Base-by-base conservation (phyloP, 2,888 invertebrate species). In the Coelogynopora nodosa region DNA sequence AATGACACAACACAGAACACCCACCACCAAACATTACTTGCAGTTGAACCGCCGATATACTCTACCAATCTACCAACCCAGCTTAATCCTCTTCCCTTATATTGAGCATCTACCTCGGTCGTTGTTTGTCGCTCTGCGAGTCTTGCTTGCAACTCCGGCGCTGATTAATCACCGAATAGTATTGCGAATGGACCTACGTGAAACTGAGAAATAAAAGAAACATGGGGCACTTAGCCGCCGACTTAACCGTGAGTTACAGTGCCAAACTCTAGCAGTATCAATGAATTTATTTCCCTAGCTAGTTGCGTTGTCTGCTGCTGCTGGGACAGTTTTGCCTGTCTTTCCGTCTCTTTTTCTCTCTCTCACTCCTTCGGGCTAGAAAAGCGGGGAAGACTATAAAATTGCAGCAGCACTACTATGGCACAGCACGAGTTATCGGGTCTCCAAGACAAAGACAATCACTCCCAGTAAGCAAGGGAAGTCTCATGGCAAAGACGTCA, bases 391-490 rank as follows among this genome's bases (percentile, higher is more conserved):
- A 49, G 18, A 18, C 49, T 13, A 49, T 49, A 49, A 18, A 49
- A 49, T 49, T 49, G 49, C 49, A 49, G 18, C 49, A 49, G 49
- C 49, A 74, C 74, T 5, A 5, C 10, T 74, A 23, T 74, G 74
- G 74, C 74, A 74, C 74, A 74, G 74, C 5, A 74, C 74, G 27
- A 74, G 23, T 74, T 74, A 74, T 74, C 74, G 74, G 23, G 74
- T 74, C 74, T 74, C 23, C 74, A 74, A 74, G 74, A 74, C 74
- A 74, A 74, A 74, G 74, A 74, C 74, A 74, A 74, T 74, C 18
- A 74, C 74, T 74, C 2, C 27, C 5, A 74, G 74, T 74, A 74
- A 74, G 74, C 74, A 23, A 74, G 23, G 5, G 23, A 74, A 23
- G 23, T 74, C 5, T 74, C 74, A 5, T 13, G 23, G 74, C 23